Evolutionary conservation across 2,797 vertebrate genomes (phyloP).

Genomic region (Chelmon rostratus): DNA sequence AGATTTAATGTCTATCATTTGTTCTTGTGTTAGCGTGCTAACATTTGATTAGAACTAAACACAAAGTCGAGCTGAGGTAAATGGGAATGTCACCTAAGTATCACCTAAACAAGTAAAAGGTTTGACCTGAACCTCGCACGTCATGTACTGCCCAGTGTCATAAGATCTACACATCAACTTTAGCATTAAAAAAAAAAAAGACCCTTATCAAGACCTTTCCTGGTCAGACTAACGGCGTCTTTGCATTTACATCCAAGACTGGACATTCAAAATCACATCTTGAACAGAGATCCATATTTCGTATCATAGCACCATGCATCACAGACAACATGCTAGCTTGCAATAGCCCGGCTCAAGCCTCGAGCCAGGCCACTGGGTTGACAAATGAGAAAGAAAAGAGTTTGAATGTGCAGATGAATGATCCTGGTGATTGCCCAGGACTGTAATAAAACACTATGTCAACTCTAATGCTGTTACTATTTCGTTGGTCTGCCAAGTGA

Average conservation of each 20-base stretch:
- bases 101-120: too few relatives aligned
- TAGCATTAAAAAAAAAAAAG: neutral
- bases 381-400: slow-evolving; percentile 77
- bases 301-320: slow-evolving; percentile 60
- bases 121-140: too few relatives aligned
- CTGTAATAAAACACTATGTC: slow-evolving; percentile 81
- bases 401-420: slow-evolving; percentile 83
- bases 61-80: neutral
- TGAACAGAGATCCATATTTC: slow-evolving; percentile 53
- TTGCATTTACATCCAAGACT: slow-evolving; percentile 42
- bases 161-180: slow-evolving; percentile 6
- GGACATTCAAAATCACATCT: slow-evolving; percentile 61
- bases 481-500: slow-evolving; percentile 47
- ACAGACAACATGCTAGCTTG: slow-evolving; percentile 51
- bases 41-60: neutral
- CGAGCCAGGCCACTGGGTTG: slow-evolving; percentile 49
- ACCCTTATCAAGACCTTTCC: slow-evolving; percentile 1
- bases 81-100: too few relatives aligned
- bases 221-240: slow-evolving; percentile 19
- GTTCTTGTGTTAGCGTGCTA: neutral
- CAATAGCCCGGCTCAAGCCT: slow-evolving; percentile 22
- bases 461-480: slow-evolving; percentile 67
- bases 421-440: slow-evolving; percentile 70
- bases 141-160: slow-evolving; percentile 30
- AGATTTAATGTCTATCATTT: neutral